Evolutionary conservation across 2,797 vertebrate genomes (phyloP), one percentile per base, ranked within the genome.

Genomic region (Diplodus puntazzo): DNA sequence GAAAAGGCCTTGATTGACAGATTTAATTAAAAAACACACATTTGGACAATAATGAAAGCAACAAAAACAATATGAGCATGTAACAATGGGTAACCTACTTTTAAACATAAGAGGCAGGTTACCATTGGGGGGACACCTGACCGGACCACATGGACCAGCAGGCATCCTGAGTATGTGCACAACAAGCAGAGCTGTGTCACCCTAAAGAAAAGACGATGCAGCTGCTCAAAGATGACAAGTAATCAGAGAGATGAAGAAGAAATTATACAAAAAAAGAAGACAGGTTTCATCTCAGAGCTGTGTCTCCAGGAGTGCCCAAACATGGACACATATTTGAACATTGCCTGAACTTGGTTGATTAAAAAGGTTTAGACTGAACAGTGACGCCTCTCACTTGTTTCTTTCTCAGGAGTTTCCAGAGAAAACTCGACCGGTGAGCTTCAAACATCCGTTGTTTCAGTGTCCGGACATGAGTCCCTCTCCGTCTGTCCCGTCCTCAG

Each of bases 401-500:
- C 42, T 60, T 50, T 21, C 62, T 80, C 81, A 96, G 96, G 92
- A 95, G 83, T 95, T 95, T 89, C 92, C 93, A 11, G 95, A 96
- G 86, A 95, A 95, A 88, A 94, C 90, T 25, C 91, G 92, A 23
- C 92, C 92, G 0, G 62, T 66, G 49, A 85, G 79, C 79, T 95
- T 95, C 86, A 93, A 91, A 39, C 94, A 95, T 58, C 82, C 92
- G 6, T 34, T 21, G 21, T 95, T 96, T 80, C 77, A 73, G 69
- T 97, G 96, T 45, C 93, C 94, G 0, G 95, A 96, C 80, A 96
- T 96, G 95, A 94, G 74, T 50, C 95, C 95, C 0, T 96, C 96
- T 50, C 72, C 86, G 45, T 89, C 90, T 9, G 84, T 94, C 8
- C 96, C 96, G 3, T 87, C 91, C 14, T 96, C 95, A 93, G 95